phyloP scores from a whole-genome alignment of 2,888 invertebrate genomes.

The Drosophila neonasuta region DNA sequence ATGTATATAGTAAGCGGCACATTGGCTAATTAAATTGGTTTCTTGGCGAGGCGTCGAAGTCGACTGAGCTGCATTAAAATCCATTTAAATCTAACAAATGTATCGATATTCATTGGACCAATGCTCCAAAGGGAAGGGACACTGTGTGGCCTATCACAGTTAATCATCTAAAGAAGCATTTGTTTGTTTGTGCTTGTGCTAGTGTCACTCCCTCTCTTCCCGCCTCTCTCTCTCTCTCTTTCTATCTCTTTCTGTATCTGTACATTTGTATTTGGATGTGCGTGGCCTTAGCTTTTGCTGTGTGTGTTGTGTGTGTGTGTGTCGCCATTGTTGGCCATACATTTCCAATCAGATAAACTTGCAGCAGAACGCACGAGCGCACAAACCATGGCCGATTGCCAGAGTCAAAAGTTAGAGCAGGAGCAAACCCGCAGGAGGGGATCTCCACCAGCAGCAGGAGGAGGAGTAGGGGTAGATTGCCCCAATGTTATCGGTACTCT shows the following conservation, averaged over 20 bases:
- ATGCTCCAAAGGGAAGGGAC: conserved; percentile 37
- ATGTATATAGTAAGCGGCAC: conserved; percentile 29
- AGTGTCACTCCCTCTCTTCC: conserved; percentile 6
- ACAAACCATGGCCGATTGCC: conserved; percentile 49
- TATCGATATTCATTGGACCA: conserved; percentile 60
- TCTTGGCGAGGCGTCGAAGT: conserved; percentile 44
- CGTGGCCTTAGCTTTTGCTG: conserved; percentile 27
- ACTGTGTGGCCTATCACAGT: conserved; percentile 64
- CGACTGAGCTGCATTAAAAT: conserved; percentile 64
- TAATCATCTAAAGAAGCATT: conserved; percentile 76
- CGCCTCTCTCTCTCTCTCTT: conserved; percentile 7
- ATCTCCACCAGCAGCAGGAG: no score
- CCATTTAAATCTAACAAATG: conserved; percentile 70
- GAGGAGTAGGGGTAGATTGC: conserved; percentile 3
- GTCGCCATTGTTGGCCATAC: conserved; percentile 72
- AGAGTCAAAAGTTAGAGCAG: conserved; percentile 22
- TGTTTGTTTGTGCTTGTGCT: conserved; percentile 46
- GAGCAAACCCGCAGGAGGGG: conserved; percentile 9
- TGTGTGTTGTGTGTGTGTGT: conserved; percentile 22
- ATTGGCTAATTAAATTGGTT: conserved; percentile 64
- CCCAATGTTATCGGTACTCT: conserved; percentile 38
- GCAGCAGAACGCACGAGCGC: conserved; percentile 68
- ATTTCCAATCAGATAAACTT: conserved; percentile 71
- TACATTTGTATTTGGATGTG: conserved; percentile 35
- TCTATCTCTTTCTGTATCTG: conserved; percentile 15